Evolutionary conservation across 2,888 invertebrate species (phyloP).

Genomic region (Torymus texanus): DNA sequence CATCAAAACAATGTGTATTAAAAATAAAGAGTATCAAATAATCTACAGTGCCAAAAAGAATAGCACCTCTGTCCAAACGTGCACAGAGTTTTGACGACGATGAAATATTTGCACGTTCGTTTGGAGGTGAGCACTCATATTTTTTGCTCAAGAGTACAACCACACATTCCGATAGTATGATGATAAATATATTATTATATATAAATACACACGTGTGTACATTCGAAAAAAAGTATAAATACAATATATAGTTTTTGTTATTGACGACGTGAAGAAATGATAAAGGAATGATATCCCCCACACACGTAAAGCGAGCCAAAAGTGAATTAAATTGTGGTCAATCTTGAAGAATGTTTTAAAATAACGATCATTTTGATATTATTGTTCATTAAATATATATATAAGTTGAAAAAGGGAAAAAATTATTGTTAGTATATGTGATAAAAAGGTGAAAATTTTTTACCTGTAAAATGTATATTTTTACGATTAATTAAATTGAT

Average conservation of each 20-base stretch:
- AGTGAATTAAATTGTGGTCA: slow-evolving; percentile 8
- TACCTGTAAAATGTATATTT: too few species aligned
- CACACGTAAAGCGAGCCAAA: neutral
- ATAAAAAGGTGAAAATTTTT: too few species aligned
- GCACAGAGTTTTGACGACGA: neutral
- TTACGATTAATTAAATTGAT: too few species aligned
- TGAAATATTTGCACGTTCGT: slow-evolving; percentile 2
- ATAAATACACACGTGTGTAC: slow-evolving; percentile 3
- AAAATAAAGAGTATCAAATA: neutral
- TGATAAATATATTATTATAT: slow-evolving; percentile 11
- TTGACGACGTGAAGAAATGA: slow-evolving; percentile 11
- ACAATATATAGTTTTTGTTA: slow-evolving; percentile 35
- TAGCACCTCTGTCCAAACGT: slow-evolving; percentile 5
- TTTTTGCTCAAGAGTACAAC: slow-evolving; percentile 42
- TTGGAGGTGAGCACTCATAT: slow-evolving; percentile 10
- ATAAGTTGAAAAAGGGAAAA: too few species aligned
- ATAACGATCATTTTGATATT: too few species aligned
- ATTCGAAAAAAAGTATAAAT: slow-evolving; percentile 12
- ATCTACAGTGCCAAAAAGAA: slow-evolving; percentile 13
- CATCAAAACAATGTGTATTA: too few species aligned
- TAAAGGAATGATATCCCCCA: neutral
- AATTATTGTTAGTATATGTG: too few species aligned
- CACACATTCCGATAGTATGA: neutral
- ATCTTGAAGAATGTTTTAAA: neutral
- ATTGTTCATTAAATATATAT: too few species aligned